Evolutionary conservation across 1,140 invertebrate genomes (phyloP).

Genomic region (Sweltsa coloradensis): DNA sequence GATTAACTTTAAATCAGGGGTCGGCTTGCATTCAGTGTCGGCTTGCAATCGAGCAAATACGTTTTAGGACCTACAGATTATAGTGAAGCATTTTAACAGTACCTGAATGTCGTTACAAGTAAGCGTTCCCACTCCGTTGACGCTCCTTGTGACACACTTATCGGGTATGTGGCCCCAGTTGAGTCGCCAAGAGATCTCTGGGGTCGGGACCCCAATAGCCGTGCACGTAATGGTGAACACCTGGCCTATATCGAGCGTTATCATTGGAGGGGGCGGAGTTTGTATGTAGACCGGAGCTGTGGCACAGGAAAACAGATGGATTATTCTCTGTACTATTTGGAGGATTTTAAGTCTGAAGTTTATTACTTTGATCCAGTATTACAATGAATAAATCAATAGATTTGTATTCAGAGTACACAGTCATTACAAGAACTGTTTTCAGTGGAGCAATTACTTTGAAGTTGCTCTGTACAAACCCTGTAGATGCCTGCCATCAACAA

Average conservation of each 20-base stretch:
- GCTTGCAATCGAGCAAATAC: too few relatives aligned
- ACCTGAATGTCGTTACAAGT: slow-evolving; percentile 62
- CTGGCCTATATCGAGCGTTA: slow-evolving; percentile 54
- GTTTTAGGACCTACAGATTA: too few relatives aligned
- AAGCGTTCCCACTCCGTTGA: slow-evolving; percentile 67
- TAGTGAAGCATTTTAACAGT: too few relatives aligned
- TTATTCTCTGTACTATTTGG: too few relatives aligned
- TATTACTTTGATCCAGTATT: background rate
- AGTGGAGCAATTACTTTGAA: too few relatives aligned
- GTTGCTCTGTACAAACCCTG: too few relatives aligned
- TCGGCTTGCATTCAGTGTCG: too few relatives aligned
- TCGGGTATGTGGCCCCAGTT: slow-evolving; percentile 94
- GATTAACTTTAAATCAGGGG: too few relatives aligned
- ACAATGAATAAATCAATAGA: slow-evolving; percentile 11
- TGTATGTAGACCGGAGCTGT: slow-evolving; percentile 47
- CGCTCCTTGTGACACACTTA: slow-evolving; percentile 64
- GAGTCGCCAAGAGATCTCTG: slow-evolving; percentile 86
- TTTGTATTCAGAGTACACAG: too few relatives aligned
- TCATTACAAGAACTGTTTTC: too few relatives aligned
- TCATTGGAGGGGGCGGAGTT: slow-evolving; percentile 52
- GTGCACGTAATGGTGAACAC: slow-evolving; percentile 69
- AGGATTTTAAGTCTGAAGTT: background rate
- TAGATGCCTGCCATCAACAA: too few relatives aligned
- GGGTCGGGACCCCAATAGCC: slow-evolving; percentile 78
- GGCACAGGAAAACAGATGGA: slow-evolving; percentile 23